Base-by-base conservation (phyloP, 2,113 vertebrate genomes). In the Anser brachyrhynchus region DNA sequence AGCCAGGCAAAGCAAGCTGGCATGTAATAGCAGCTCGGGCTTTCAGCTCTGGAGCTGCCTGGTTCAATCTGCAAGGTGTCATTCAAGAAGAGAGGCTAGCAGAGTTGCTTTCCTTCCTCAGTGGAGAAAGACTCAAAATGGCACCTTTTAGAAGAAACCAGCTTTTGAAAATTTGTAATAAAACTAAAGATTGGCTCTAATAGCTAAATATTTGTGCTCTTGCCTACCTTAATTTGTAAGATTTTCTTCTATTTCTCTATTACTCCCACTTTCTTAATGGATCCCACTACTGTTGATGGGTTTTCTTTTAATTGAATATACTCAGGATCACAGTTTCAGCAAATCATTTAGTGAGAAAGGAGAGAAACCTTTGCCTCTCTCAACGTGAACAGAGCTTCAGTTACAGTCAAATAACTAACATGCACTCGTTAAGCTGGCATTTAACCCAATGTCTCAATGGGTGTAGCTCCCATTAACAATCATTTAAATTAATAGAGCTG, bases 381-480 rank as follows among this genome's bases (percentile, higher is more conserved):
- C 71, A 93, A 62, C 54, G 51, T 39, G 43, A 89, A n/a, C 55
- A 94, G 59, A 55, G 29, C 26, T 90, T 90, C 92, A 94, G 73
- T 91, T 95, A 96, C 80, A 72, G 90, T 59, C 80, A 82, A 96
- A 94, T 90, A 96, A 94, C 52, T 73, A 96, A 93, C 59, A 92
- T 15, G 72, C 7, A 73, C 88, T 97, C 64, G 75, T 96, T 96
- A 98, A 95, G 84, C 65, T 95, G 84, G 61, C 70, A 96, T 97
- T 97, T 97, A 97, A 92, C 69, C 66, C 87, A n/a, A 29, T 82
- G 84, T 89, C 66, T 6, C 82, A 95, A 69, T 39, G 72, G 51
- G 35, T 39, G 14, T 91, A 92, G 64, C 86, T 96, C 58, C 95
- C 64, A 92, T 91, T 96, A 96, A 85, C 90, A 95, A 92, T 95